Percentiles rank a stretch among this genome's conserved stretches.
These are phyloP conservation scores for Euclidia mi DNA, from an alignment of 2,888 invertebrate genomes.

Conservation along the genomic window DNA sequence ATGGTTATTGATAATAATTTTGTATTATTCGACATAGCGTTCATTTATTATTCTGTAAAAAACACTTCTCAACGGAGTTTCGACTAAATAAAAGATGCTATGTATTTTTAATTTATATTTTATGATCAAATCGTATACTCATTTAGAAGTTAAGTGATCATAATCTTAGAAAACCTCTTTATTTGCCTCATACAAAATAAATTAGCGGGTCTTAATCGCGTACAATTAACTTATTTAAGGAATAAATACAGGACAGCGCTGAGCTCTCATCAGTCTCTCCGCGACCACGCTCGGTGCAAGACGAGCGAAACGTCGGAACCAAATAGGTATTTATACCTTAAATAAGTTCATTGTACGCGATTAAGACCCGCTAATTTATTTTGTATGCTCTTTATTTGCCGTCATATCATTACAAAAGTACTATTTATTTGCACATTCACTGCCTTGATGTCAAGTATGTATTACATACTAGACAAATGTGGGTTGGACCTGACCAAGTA, in stretches of 20 bases:
- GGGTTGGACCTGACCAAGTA: neutral
- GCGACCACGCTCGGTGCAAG: too few species aligned
- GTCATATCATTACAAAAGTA: conserved; percentile 29
- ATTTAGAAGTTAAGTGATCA: conserved; percentile 69
- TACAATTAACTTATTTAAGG: too few species aligned
- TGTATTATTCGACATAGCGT: conserved; percentile 58
- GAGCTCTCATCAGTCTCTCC: too few species aligned
- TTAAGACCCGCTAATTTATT: too few species aligned
- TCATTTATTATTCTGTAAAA: conserved; percentile 41
- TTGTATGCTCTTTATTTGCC: conserved; percentile 20
- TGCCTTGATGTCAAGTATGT: conserved; percentile 30
- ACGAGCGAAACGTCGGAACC: too few species aligned
- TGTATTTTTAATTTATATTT: conserved; percentile 61
- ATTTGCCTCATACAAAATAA: too few species aligned
- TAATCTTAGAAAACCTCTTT: conserved; percentile 31
- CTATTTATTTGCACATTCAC: conserved; percentile 48
- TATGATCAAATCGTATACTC: conserved; percentile 87
- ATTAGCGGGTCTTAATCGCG: too few species aligned
- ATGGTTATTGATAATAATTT: conserved; percentile 58
- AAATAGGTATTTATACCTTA: too few species aligned
- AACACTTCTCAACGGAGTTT: conserved; percentile 53
- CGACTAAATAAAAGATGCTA: conserved; percentile 49
- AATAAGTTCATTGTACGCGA: too few species aligned
- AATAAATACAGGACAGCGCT: too few species aligned
- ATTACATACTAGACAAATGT: conserved; percentile 2